Percentiles rank a stretch among this genome's conserved stretches.
These are phyloP conservation scores for Myotis vivesi DNA, from an alignment of 2,797 vertebrate genomes.

Conservation along the genomic window DNA sequence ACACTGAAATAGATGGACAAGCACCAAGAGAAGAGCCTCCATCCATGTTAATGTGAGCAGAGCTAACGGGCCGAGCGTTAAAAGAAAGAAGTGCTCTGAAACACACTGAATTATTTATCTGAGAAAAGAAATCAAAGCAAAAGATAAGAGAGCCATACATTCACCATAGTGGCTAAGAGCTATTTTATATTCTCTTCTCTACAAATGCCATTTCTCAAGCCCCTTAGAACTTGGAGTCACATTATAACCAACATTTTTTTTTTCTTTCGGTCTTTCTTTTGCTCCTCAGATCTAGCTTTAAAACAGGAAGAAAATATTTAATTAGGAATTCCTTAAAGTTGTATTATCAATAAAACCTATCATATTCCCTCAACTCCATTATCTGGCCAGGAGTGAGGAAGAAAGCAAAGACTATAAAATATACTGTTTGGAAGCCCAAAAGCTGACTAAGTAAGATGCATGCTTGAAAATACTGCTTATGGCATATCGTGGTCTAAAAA, in stretches of 20 bases:
- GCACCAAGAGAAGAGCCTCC: not conserved
- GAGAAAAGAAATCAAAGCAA: constrained; percentile 73
- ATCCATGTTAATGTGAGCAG: constrained; percentile 43
- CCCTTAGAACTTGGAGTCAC: constrained; percentile 38
- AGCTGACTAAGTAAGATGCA: constrained; percentile 54
- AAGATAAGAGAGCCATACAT: constrained; percentile 59
- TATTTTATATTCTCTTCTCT: constrained; percentile 39
- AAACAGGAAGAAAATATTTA: constrained; percentile 47
- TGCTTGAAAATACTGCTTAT: constrained; percentile 56
- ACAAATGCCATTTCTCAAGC: constrained; percentile 3
- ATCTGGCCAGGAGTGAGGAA: not conserved
- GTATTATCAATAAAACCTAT: constrained; percentile 30
- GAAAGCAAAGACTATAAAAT: constrained; percentile 46
- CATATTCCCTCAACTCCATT: not conserved
- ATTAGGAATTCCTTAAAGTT: constrained; percentile 55
- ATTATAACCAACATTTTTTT: not conserved
- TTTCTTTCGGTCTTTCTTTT: not conserved
- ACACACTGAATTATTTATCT: constrained; percentile 73
- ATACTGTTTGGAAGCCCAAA: constrained; percentile 21
- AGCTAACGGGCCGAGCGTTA: constrained; percentile 36
- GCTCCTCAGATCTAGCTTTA: constrained; percentile 35
- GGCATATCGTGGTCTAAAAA: constrained; percentile 63
- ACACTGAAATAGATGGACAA: not conserved
- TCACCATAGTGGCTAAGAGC: constrained; percentile 8
- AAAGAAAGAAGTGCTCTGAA: constrained; percentile 63